These are phyloP conservation scores for Trigoniulus corallinus DNA, from an alignment of 1,140 invertebrate species.

Conservation along the genomic window DNA sequence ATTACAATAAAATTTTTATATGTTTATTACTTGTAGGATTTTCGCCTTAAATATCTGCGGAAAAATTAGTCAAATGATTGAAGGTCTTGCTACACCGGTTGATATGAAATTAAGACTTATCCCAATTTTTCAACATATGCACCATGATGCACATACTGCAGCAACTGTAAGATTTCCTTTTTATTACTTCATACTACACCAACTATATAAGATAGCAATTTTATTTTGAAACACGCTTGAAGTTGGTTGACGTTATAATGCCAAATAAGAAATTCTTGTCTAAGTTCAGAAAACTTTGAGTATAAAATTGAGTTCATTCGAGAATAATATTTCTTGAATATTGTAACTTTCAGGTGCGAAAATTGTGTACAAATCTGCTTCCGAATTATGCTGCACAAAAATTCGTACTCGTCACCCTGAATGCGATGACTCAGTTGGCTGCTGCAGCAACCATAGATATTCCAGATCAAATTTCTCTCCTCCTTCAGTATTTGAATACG, in stretches of 20 bases:
- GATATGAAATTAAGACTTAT: conserved; percentile 81
- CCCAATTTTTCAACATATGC: conserved; percentile 81
- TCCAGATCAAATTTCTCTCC: conserved; percentile 49
- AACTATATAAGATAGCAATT: no score
- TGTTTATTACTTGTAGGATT: conserved; percentile 36
- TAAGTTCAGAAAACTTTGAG: neutral
- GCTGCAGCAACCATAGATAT: conserved; percentile 77
- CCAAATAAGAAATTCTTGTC: no score
- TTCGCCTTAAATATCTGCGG: conserved; percentile 94
- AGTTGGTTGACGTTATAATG: no score
- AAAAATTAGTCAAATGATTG: conserved; percentile 89
- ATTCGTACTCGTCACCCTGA: conserved; percentile 69
- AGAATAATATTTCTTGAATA: neutral
- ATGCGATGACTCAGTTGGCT: conserved; percentile 72
- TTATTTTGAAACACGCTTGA: no score
- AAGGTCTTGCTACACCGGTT: conserved; percentile 73
- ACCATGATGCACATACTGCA: conserved; percentile 72
- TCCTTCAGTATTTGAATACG: conserved; percentile 26
- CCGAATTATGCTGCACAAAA: conserved; percentile 66
- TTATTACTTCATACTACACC: no score
- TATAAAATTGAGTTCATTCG: neutral
- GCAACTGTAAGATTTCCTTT: no score
- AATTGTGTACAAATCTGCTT: conserved; percentile 62
- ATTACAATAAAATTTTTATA: conserved; percentile 2
- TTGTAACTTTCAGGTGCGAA: conserved; percentile 28